phyloP scores from a whole-genome alignment of 2,113 vertebrate genomes.

The human region GRCh38 chr9:31638001-31638500 shows the following conservation, averaged over 20 bases:
- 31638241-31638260: neutral
- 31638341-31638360: neutral
- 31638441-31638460: neutral
- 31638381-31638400: constrained; percentile 23
- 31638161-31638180: constrained; percentile 11
- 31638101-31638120: neutral
- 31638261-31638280: constrained; percentile 33
- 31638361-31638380: constrained; percentile 54
- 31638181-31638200: neutral
- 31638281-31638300: constrained; percentile 31
- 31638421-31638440: neutral
- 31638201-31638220: neutral
- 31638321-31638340: constrained; percentile 54
- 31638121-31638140: neutral
- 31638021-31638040: neutral
- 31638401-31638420: constrained; percentile 34
- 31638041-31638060: neutral
- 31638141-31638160: neutral
- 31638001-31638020: neutral
- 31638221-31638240: constrained; percentile 37
- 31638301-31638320: constrained; percentile 1
- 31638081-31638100: neutral
- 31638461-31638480: constrained; percentile 11
- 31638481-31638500: constrained; percentile 38
- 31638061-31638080: neutral